Evolutionary conservation across 2,113 vertebrate species (phyloP).

Genomic region (Pluvialis apricaria): DNA sequence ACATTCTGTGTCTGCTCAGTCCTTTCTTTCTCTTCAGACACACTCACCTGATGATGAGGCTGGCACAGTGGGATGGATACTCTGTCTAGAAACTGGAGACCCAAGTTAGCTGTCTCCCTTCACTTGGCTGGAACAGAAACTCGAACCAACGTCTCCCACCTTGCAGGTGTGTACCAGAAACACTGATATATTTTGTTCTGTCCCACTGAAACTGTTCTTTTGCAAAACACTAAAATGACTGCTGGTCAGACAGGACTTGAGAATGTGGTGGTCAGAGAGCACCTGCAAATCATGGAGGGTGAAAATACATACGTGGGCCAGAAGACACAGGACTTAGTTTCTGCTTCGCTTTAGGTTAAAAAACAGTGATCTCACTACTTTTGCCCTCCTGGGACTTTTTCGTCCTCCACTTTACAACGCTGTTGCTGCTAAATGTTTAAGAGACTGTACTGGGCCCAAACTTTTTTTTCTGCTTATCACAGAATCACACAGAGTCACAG

Average conservation of each 20-base stretch:
- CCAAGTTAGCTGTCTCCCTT: not conserved
- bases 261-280: not conserved
- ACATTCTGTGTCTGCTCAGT: not conserved
- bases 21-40: not conserved
- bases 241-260: not conserved
- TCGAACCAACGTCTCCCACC: not conserved
- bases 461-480: not conserved
- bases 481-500: no score
- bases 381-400: not conserved
- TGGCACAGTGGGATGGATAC: not conserved
- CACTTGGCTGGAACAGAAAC: not conserved
- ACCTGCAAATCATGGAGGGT: not conserved
- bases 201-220: not conserved
- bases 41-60: not conserved
- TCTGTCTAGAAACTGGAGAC: not conserved
- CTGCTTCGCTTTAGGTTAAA: not conserved
- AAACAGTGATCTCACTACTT: not conserved
- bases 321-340: not conserved
- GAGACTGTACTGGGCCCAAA: not conserved
- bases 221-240: not conserved
- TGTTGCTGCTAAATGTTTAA: not conserved
- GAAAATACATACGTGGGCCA: not conserved
- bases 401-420: not conserved
- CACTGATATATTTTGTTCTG: not conserved
- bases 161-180: not conserved